phyloP scores from a whole-genome alignment of 2,113 vertebrate genomes.

The Petromus typicus region DNA sequence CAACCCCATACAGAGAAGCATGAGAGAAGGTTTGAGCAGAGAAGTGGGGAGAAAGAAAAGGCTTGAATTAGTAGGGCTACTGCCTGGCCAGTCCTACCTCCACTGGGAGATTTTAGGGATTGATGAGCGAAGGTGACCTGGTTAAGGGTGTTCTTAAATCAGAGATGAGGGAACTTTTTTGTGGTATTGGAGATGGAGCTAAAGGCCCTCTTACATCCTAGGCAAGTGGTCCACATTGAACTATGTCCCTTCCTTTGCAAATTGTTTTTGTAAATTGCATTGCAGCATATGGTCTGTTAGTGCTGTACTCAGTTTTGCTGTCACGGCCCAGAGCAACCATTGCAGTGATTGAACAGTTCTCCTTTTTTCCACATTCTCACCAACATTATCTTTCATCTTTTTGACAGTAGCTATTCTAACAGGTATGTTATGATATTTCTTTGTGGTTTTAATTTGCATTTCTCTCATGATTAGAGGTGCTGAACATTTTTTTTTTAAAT shows the following conservation, averaged over 20 bases:
- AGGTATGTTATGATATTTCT: background rate
- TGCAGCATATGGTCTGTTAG: background rate
- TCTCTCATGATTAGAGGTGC: background rate
- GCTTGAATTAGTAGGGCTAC: background rate
- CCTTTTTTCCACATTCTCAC: background rate
- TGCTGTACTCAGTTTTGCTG: background rate
- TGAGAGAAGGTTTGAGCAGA: background rate
- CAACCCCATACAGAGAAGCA: no score
- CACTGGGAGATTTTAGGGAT: rapidly evolving
- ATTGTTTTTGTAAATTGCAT: no score
- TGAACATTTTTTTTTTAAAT: background rate
- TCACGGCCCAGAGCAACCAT: background rate
- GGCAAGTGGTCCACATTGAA: background rate
- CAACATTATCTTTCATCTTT: background rate
- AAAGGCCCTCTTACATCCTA: background rate
- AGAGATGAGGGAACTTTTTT: background rate
- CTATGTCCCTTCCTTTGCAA: background rate
- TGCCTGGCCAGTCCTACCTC: background rate
- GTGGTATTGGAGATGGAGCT: background rate
- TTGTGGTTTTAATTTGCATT: background rate
- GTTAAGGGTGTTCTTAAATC: background rate
- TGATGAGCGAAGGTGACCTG: background rate
- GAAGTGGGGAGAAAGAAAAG: background rate
- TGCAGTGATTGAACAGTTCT: background rate
- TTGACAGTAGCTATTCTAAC: background rate